A percentile compares a stretch with the other conserved stretches of the same genome.
Evolutionary conservation across 2,797 vertebrate species (phyloP).

Genomic region (Eulemur mongoz): DNA sequence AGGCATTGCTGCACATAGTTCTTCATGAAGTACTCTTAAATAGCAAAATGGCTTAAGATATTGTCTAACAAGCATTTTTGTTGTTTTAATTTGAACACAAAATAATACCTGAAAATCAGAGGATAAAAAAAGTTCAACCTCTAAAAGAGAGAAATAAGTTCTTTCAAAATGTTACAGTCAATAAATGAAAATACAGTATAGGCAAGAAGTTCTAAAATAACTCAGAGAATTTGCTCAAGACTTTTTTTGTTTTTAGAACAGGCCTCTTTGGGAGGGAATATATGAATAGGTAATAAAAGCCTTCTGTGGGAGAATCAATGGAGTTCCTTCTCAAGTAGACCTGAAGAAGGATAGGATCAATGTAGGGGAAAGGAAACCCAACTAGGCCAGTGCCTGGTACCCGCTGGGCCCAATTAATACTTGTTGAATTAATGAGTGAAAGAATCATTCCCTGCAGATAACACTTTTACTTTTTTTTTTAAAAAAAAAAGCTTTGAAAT

Average conservation of each 20-base stretch:
- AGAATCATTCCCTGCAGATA: neutral
- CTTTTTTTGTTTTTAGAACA: neutral
- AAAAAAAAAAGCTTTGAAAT: slow-evolving; percentile 7
- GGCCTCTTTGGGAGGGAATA: neutral
- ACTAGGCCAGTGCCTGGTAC: neutral
- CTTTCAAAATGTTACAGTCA: neutral
- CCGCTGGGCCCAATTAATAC: neutral
- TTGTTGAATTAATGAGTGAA: neutral
- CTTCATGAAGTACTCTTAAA: neutral
- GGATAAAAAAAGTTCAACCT: neutral
- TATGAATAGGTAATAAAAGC: neutral
- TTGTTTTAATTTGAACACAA: neutral
- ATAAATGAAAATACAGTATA: neutral
- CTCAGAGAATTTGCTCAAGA: neutral
- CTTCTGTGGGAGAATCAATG: neutral
- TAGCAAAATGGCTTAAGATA: neutral
- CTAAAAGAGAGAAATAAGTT: neutral
- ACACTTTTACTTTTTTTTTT: neutral
- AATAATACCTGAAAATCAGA: neutral
- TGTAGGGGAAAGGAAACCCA: neutral
- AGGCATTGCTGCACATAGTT: neutral
- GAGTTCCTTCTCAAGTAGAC: neutral
- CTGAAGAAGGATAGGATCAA: neutral
- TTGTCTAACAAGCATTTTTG: neutral
- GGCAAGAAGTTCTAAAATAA: slow-evolving; percentile 7